Conservation (phyloP, 1,140 invertebrate genomes). For the Hycleus phaleratus region DNA sequence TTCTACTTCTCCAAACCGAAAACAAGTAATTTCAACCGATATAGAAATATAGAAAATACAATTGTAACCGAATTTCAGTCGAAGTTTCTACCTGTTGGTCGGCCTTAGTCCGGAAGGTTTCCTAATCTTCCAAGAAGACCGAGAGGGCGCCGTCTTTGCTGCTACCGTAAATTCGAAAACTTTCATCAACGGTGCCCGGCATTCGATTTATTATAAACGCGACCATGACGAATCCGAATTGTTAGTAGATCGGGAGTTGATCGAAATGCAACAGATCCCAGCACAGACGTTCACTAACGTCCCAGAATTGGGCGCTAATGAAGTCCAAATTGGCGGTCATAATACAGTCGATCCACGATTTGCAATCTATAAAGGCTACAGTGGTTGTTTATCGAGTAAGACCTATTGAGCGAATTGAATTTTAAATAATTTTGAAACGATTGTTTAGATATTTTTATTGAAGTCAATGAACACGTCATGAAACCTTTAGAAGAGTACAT, state of each 20-base stretch:
- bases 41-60: not conserved
- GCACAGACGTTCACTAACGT: slow-evolving; percentile 56
- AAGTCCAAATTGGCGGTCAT: slow-evolving; percentile 77
- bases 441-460: slow-evolving; percentile 66
- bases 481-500: slow-evolving; percentile 83
- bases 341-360: slow-evolving; percentile 74
- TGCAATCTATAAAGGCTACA: slow-evolving; percentile 74
- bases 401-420: slow-evolving; percentile 20
- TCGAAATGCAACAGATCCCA: slow-evolving; percentile 57
- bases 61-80: slow-evolving; percentile 41
- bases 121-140: slow-evolving; percentile 76
- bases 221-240: slow-evolving; percentile 61
- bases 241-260: slow-evolving; percentile 66
- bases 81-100: slow-evolving; percentile 75
- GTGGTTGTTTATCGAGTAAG: slow-evolving; percentile 83
- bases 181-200: slow-evolving; percentile 74
- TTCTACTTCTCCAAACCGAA: slow-evolving; percentile 71
- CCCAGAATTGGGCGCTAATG: slow-evolving; percentile 59
- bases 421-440: not conserved
- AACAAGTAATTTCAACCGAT: slow-evolving; percentile 54
- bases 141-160: slow-evolving; percentile 62
- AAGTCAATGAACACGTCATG: slow-evolving; percentile 71
- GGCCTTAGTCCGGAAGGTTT: slow-evolving; percentile 73
- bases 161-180: slow-evolving; percentile 64
- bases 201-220: slow-evolving; percentile 77